Evolutionary conservation across 37 sponge, comb jelly and placozoan species (phyloP).

Genomic region (Agelas oroides): DNA sequence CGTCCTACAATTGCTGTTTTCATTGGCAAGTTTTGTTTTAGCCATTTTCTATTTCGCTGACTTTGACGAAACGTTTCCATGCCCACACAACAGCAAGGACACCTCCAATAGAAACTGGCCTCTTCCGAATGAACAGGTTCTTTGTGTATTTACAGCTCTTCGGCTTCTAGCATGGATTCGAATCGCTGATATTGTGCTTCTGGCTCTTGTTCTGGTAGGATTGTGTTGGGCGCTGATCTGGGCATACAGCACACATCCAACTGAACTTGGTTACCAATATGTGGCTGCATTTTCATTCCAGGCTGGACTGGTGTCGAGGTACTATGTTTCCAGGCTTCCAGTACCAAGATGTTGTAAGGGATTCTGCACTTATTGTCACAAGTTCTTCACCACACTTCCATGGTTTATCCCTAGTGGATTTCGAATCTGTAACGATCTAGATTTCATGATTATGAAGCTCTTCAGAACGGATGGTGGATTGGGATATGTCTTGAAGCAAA

Average conservation of each 20-base stretch:
- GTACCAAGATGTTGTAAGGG: background rate
- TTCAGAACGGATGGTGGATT: background rate
- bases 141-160: slow-evolving; percentile 52
- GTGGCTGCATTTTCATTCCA: slow-evolving; percentile 43
- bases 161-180: slow-evolving; percentile 20
- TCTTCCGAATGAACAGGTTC: background rate
- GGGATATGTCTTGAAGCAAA: background rate
- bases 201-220: slow-evolving; percentile 6
- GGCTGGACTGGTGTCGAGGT: slow-evolving; percentile 17
- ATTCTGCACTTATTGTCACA: no score
- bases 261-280: slow-evolving; percentile 9
- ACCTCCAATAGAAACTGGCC: background rate
- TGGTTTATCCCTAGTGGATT: background rate
- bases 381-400: background rate
- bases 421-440: background rate
- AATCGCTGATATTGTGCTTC: slow-evolving; percentile 32
- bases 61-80: slow-evolving; percentile 22
- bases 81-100: slow-evolving; percentile 22
- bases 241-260: slow-evolving; percentile 12
- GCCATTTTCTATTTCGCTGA: slow-evolving; percentile 19
- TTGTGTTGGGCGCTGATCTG: slow-evolving; percentile 13
- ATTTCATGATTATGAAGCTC: background rate
- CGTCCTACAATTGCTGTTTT: background rate
- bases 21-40: background rate
- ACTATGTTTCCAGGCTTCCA: background rate